Evolutionary conservation across 2,888 invertebrate genomes (phyloP), one percentile per base, ranked within the genome.

Genomic region (Biston stratarius): DNA sequence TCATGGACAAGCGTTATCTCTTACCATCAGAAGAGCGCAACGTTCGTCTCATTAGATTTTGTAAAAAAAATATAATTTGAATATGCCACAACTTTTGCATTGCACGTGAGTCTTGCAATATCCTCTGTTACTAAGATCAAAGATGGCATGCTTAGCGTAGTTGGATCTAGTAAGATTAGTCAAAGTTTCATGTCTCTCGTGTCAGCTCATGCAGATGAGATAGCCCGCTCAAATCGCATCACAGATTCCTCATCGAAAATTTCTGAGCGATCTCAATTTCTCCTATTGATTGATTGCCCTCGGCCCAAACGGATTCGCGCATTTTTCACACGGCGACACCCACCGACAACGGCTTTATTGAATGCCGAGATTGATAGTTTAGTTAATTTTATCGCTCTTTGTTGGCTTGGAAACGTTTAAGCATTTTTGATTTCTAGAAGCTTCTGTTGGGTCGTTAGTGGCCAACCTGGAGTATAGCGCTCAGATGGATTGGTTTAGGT

Each of bases 201-300:
- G n/a, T 2, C 24, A 24, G 3, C 24, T 3, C 24, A 24, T 24
- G 24, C 24, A 24, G 24, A 24, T 7, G 8, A 12, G 7, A 53
- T 1, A 42, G 33, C 40, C 49, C 59, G 59, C 59, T 59, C 40
- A n/a, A 9, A 6, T 11, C 49, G 6, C 24, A 42, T 49, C 9
- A 24, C 59, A 12, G 40, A 59, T 8, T 49, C 48, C 58, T 12
- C 10, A 12, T 8, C 48, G 57, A 60, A 70, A 78, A 75, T 76
- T 79, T 77, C 71, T 71, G 77, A 82, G 63, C 77, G 77, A 76
- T 84, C 83, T 84, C 85, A 84, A 86, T 86, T 81, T 81, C 82
- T 83, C 78, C 68, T 69, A 83, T 81, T 85, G 85, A 86, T 86
- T 86, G 85, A 86, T 86, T 79, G 76, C 80, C 73, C 77, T 69